These are phyloP conservation scores for Aproaerema taeniolella DNA, from an alignment of 2,888 invertebrate genomes.

Conservation along the genomic window DNA sequence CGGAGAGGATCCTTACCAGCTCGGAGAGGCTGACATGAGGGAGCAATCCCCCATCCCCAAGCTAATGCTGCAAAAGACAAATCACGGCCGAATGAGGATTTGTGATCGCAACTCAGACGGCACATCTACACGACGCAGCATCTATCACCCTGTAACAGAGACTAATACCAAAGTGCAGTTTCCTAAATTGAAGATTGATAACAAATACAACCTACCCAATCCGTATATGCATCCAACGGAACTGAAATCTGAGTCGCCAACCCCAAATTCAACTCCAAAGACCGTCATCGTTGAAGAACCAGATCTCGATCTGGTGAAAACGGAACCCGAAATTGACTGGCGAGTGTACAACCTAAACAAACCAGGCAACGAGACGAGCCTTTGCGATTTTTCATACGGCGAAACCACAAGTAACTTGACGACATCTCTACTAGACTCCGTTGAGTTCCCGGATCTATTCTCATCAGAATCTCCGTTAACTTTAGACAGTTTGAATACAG, in stretches of 20 bases:
- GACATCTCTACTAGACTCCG: constrained; percentile 37
- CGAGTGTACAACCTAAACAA: constrained; percentile 34
- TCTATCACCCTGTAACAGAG: constrained; percentile 41
- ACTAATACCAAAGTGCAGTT: constrained; percentile 24
- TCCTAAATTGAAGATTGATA: constrained; percentile 31
- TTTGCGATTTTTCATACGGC: constrained; percentile 55
- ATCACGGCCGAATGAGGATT: constrained; percentile 47
- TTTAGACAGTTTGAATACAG: constrained; percentile 35
- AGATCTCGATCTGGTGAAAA: constrained; percentile 45
- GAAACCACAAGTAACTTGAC: constrained; percentile 44
- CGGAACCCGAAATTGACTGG: constrained; percentile 50
- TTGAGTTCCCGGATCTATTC: constrained; percentile 49
- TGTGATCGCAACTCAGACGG: constrained; percentile 32
- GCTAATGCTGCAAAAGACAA: constrained; percentile 59
- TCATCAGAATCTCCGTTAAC: constrained; percentile 34
- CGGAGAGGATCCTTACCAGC: constrained; percentile 64
- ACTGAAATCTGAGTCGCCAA: constrained; percentile 34
- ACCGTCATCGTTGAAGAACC: constrained; percentile 39
- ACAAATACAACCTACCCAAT: constrained; percentile 35
- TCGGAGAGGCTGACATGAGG: constrained; percentile 65
- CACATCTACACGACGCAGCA: constrained; percentile 32
- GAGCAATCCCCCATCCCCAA: constrained; percentile 70
- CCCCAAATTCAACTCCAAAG: too few relatives aligned
- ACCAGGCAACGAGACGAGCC: constrained; percentile 38
- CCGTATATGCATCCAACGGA: constrained; percentile 30